Conservation (phyloP, 2,797 vertebrate species). For the Neoniphon sammara region DNA sequence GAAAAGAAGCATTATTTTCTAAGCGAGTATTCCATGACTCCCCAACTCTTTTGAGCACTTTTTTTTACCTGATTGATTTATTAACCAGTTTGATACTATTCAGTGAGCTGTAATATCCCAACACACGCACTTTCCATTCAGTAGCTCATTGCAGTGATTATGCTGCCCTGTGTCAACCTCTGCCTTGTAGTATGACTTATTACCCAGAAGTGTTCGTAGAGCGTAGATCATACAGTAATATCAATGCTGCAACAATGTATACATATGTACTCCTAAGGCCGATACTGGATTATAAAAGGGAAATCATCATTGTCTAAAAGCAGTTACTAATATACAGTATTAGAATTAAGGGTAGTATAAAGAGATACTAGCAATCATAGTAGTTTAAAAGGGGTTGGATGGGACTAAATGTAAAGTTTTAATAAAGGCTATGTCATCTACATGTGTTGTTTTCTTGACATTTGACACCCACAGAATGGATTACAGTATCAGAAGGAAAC, state of each 20-base stretch:
- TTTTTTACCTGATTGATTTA: slow-evolving; percentile 34
- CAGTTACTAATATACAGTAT: slow-evolving; percentile 71
- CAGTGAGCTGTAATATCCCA: slow-evolving; percentile 40
- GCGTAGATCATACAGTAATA: slow-evolving; percentile 47
- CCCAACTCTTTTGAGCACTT: slow-evolving; percentile 61
- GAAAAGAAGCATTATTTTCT: slow-evolving; percentile 39
- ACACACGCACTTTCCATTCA: slow-evolving; percentile 60
- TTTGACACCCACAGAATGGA: slow-evolving; percentile 12
- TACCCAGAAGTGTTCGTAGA: slow-evolving; percentile 64
- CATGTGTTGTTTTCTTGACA: slow-evolving; percentile 37
- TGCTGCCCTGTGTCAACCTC: slow-evolving; percentile 31
- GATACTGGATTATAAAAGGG: slow-evolving; percentile 81
- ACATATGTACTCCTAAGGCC: slow-evolving; percentile 45
- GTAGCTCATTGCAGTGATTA: slow-evolving; percentile 39
- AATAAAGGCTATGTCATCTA: slow-evolving; percentile 73
- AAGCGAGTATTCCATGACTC: slow-evolving; percentile 27
- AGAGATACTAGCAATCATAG: slow-evolving; percentile 49
- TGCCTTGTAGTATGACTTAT: slow-evolving; percentile 33
- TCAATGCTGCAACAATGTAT: slow-evolving; percentile 50
- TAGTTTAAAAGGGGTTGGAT: slow-evolving; percentile 58
- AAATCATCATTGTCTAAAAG: slow-evolving; percentile 68
- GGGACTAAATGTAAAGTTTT: slow-evolving; percentile 68
- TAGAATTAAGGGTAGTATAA: slow-evolving; percentile 51
- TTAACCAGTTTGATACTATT: slow-evolving; percentile 43
- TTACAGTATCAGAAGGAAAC: background rate